These are phyloP conservation scores for Danio kyathit DNA, from an alignment of 2,797 vertebrate species.

Conservation along the genomic window DNA sequence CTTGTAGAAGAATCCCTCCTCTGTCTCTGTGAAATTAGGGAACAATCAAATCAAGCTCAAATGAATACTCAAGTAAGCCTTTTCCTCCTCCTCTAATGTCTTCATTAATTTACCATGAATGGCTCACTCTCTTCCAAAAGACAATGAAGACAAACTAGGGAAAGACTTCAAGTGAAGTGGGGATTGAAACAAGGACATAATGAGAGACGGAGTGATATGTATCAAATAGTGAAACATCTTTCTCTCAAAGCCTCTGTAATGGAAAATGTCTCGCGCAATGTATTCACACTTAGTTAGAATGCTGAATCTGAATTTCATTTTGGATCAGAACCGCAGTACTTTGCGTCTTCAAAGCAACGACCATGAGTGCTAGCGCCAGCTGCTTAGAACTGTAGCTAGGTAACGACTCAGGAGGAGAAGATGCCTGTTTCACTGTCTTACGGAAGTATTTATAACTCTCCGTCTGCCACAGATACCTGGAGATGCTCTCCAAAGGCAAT, in stretches of 20 bases:
- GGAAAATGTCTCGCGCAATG: background rate
- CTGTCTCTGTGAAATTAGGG: conserved; percentile 62
- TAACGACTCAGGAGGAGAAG: conserved; percentile 7
- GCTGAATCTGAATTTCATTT: background rate
- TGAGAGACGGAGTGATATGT: conserved; percentile 11
- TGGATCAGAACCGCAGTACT: background rate
- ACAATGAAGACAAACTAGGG: conserved; percentile 49
- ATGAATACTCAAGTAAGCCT: conserved; percentile 65
- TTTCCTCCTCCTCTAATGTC: conserved; percentile 59
- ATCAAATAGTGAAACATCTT: background rate
- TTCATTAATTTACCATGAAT: conserved; percentile 64
- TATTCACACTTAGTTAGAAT: background rate
- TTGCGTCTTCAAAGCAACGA: background rate
- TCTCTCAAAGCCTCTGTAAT: conserved; percentile 23
- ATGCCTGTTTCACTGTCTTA: background rate
- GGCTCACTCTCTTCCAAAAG: conserved; percentile 48
- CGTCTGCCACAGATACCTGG: conserved; percentile 1
- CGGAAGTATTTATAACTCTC: background rate
- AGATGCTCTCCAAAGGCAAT: background rate
- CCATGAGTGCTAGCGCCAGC: background rate
- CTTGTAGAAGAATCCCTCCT: conserved; percentile 60
- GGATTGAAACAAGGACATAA: conserved; percentile 42
- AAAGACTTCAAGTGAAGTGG: conserved; percentile 18
- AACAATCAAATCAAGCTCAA: conserved; percentile 65
- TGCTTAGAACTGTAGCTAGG: background rate